Conservation (phyloP, 2,113 vertebrate species). For the Taxidea taxus region DNA sequence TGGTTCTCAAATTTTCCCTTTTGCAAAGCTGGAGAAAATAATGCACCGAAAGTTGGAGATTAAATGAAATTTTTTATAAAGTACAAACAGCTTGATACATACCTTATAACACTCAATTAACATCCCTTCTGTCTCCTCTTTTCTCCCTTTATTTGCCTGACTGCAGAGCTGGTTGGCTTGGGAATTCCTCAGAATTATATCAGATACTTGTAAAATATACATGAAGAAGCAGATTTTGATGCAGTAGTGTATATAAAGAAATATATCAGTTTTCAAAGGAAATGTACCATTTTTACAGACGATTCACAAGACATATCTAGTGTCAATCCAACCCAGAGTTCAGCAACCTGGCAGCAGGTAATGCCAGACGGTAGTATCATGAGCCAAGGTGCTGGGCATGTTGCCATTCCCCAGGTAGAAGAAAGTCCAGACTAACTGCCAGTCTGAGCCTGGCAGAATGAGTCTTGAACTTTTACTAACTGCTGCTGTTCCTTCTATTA, state of each 20-base stretch:
- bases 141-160: background rate
- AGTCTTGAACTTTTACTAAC: constrained; percentile 34
- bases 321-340: constrained; percentile 41
- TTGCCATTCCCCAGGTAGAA: constrained; percentile 60
- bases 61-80: background rate
- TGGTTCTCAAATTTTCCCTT: background rate
- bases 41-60: background rate
- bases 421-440: constrained; percentile 45
- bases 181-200: background rate
- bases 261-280: constrained; percentile 27
- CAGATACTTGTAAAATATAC: background rate
- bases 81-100: background rate
- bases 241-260: background rate
- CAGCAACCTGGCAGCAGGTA: constrained; percentile 49
- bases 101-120: background rate
- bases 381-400: constrained; percentile 60
- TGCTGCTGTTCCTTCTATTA: constrained; percentile 44
- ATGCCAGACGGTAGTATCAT: constrained; percentile 52
- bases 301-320: constrained; percentile 19
- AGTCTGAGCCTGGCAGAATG: constrained; percentile 43
- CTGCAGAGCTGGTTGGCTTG: background rate
- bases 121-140: background rate
- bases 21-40: background rate
- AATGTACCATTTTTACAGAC: background rate
- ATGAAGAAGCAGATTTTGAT: background rate